Conservation (phyloP, 2,113 vertebrate genomes). For the Sula dactylatra region DNA sequence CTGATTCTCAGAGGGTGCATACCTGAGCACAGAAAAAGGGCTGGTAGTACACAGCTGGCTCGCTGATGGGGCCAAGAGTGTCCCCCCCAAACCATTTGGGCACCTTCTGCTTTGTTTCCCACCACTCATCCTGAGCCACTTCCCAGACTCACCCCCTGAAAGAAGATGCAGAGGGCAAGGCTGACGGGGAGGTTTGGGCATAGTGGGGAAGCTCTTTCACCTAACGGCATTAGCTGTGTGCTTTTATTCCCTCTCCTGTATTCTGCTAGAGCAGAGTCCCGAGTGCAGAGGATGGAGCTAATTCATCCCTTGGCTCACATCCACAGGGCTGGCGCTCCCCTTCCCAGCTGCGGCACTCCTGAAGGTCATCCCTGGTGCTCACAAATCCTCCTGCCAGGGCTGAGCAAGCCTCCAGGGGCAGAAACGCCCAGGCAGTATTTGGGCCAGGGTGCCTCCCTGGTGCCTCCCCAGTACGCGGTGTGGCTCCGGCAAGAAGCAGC, state of each 20-base stretch:
- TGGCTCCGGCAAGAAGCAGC: neutral
- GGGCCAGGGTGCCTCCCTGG: neutral
- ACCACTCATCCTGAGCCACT: neutral
- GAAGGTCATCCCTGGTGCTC: neutral
- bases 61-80: neutral
- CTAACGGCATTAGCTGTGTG: neutral
- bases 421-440: neutral
- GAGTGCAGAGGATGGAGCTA: neutral
- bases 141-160: neutral
- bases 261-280: neutral
- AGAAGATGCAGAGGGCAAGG: neutral
- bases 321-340: neutral
- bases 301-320: neutral
- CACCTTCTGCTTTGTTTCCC: neutral
- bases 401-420: neutral
- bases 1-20: neutral
- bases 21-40: neutral
- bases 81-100: fast-evolving
- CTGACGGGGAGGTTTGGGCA: neutral
- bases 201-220: neutral
- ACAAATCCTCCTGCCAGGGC: neutral
- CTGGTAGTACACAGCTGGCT: fast-evolving
- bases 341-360: neutral
- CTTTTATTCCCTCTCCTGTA: neutral
- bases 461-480: neutral